A percentile compares a stretch with the other conserved stretches of the same genome.
phyloP scores from a whole-genome alignment of 2,888 invertebrate species.

The Caenorhabditis becei region DNA sequence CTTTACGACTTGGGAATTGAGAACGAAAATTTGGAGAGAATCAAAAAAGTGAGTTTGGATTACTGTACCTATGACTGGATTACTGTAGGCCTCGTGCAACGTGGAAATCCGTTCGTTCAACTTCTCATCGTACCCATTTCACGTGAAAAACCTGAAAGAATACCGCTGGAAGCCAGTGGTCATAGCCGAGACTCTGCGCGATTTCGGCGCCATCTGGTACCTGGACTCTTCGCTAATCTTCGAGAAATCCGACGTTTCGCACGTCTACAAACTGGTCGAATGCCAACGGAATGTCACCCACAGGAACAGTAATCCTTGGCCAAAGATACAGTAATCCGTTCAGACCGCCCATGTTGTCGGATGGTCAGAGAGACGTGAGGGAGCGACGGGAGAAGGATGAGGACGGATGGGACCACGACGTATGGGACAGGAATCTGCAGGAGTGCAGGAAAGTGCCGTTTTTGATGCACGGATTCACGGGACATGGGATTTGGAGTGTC shows the following conservation, averaged over 20 bases:
- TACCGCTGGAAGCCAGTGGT: conserved; percentile 76
- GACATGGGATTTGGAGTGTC: conserved; percentile 73
- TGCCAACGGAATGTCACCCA: conserved; percentile 67
- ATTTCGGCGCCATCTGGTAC: conserved; percentile 81
- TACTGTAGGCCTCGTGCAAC: conserved; percentile 67
- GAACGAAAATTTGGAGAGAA: neutral
- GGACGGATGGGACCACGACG: conserved; percentile 57
- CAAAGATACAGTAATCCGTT: neutral
- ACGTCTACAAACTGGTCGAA: conserved; percentile 74
- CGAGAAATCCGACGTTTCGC: conserved; percentile 75
- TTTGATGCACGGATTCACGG: conserved; percentile 71
- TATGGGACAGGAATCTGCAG: conserved; percentile 51
- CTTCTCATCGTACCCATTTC: conserved; percentile 64
- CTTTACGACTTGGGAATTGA: conserved; percentile 45
- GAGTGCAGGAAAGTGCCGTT: conserved; percentile 64
- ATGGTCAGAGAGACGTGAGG: conserved; percentile 33
- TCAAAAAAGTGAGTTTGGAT: conserved; percentile 4
- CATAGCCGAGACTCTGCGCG: conserved; percentile 78
- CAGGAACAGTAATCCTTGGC: neutral
- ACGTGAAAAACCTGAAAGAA: conserved; percentile 42
- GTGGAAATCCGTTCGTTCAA: conserved; percentile 68
- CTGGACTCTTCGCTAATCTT: conserved; percentile 79
- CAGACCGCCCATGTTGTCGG: conserved; percentile 23
- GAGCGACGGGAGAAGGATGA: conserved; percentile 48
- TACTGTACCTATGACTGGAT: neutral